Conservation (phyloP, 2,888 invertebrate genomes). For the Iphiclides podalirius region DNA sequence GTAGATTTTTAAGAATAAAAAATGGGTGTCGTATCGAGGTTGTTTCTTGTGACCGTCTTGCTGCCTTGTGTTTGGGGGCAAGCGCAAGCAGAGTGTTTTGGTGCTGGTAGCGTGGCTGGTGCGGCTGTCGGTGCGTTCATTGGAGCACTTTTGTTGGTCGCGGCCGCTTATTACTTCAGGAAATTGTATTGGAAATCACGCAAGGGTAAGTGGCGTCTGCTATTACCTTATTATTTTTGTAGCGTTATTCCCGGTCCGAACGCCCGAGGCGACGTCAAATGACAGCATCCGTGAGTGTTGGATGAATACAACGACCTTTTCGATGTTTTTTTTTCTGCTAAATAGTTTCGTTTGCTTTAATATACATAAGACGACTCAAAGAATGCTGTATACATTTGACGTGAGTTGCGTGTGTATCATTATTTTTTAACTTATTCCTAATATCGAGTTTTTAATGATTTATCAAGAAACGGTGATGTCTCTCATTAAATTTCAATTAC, state of each 20-base stretch:
- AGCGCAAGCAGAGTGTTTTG: conserved; percentile 79
- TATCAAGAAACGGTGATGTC: too few relatives aligned
- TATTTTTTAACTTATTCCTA: too few relatives aligned
- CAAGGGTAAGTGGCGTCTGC: conserved; percentile 62
- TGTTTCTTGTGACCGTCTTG: conserved; percentile 67
- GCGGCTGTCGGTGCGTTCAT: conserved; percentile 86
- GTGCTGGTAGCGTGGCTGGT: conserved; percentile 85
- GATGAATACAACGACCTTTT: conserved; percentile 6
- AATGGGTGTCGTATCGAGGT: conserved; percentile 68
- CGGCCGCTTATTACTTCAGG: conserved; percentile 78
- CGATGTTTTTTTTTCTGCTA: conserved; percentile 1
- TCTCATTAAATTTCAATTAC: neutral
- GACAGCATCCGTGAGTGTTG: neutral
- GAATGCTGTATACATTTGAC: too few relatives aligned
- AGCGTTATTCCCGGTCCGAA: conserved; percentile 1
- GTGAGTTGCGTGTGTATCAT: too few relatives aligned
- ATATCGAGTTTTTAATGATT: too few relatives aligned
- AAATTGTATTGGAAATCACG: conserved; percentile 82
- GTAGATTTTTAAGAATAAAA: conserved; percentile 37
- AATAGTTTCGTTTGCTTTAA: too few relatives aligned
- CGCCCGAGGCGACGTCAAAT: conserved; percentile 11
- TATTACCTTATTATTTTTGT: conserved; percentile 17
- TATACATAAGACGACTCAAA: too few relatives aligned
- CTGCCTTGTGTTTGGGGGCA: conserved; percentile 70
- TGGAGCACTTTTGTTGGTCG: conserved; percentile 81